Evolutionary conservation across 2,113 vertebrate species (phyloP).

Genomic region (Otolemur garnettii): DNA sequence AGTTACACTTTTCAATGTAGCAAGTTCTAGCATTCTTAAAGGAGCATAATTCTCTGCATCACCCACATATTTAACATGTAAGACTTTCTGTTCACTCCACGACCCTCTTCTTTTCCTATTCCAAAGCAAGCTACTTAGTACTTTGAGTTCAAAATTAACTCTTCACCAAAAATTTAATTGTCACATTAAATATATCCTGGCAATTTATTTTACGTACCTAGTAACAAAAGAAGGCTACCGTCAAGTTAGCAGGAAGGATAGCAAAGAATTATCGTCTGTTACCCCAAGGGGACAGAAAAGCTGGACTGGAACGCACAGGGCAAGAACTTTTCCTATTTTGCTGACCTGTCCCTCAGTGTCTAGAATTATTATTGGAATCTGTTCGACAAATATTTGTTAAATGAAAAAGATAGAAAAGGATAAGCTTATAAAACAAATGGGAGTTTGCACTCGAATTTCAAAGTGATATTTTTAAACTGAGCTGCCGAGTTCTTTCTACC

Average conservation of each 20-base stretch:
- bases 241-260: neutral
- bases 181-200: neutral
- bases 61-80: neutral
- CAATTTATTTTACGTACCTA: neutral
- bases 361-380: neutral
- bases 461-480: neutral
- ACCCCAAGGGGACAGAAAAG: neutral
- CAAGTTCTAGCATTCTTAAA: neutral
- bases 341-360: neutral
- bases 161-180: neutral
- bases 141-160: neutral
- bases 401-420: neutral
- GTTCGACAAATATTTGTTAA: conserved; percentile 14
- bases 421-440: neutral
- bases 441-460: conserved; percentile 2
- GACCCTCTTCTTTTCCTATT: neutral
- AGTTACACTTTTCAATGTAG: neutral
- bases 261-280: neutral
- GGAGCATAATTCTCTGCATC: neutral
- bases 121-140: neutral
- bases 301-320: neutral
- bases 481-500: neutral
- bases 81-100: neutral
- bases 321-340: neutral
- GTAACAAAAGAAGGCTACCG: neutral